phyloP scores from a whole-genome alignment of 2,797 vertebrate species.

The Zalophus californianus region DNA sequence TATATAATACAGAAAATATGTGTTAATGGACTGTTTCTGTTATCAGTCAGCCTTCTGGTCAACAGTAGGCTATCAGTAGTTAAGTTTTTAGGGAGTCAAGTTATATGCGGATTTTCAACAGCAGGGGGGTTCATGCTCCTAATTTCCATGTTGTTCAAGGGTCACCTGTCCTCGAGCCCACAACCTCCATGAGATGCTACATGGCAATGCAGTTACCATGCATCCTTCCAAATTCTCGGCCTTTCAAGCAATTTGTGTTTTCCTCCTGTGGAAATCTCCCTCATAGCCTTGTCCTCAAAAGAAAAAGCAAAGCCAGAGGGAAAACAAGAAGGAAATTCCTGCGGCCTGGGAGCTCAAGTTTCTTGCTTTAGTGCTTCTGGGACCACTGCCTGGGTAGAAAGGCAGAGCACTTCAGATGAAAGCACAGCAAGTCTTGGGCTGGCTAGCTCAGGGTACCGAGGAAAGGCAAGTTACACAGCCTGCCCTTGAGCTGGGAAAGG shows the following conservation, averaged over 20 bases:
- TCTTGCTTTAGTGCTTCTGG: neutral
- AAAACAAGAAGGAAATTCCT: neutral
- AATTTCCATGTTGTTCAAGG: neutral
- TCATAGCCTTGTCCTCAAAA: neutral
- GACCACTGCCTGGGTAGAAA: neutral
- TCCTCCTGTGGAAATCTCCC: neutral
- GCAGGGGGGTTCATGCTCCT: neutral
- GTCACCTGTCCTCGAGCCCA: neutral
- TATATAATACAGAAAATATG: neutral
- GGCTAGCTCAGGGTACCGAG: neutral
- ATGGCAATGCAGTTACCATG: neutral
- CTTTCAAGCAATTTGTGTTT: neutral
- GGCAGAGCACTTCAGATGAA: neutral
- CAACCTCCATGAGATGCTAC: neutral
- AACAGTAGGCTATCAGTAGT: neutral
- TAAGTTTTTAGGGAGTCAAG: neutral
- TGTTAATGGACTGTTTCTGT: neutral
- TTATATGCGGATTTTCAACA: neutral
- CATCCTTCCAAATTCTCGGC: neutral
- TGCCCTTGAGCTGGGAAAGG: neutral
- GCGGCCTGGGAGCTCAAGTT: neutral
- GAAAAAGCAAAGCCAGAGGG: neutral
- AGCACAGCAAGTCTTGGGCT: neutral
- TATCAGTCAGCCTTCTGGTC: neutral
- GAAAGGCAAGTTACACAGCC: neutral